phyloP scores from a whole-genome alignment of 1,140 invertebrate genomes.

The Drosophila nigromelanica region DNA sequence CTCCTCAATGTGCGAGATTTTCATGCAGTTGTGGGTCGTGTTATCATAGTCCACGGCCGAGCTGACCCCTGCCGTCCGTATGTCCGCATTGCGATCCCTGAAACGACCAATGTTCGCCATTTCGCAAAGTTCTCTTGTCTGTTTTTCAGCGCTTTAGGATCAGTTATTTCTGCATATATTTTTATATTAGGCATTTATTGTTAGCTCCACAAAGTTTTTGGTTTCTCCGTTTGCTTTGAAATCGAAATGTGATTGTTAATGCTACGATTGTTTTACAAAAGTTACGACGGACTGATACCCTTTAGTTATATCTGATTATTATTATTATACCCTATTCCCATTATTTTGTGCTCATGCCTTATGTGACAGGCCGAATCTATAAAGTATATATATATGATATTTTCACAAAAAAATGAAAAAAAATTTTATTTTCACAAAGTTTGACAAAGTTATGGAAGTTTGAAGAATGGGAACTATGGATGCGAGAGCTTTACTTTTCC shows the following conservation, averaged over 20 bases:
- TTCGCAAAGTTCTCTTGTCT: background rate
- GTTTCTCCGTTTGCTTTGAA: background rate
- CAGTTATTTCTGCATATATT: no score
- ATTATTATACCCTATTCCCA: no score
- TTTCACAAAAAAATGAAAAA: no score
- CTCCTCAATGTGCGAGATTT: constrained; percentile 42
- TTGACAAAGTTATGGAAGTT: no score
- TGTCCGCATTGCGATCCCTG: constrained; percentile 43
- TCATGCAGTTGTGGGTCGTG: constrained; percentile 19
- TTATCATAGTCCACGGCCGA: background rate
- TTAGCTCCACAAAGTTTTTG: constrained; percentile 7
- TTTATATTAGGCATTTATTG: constrained; percentile 4
- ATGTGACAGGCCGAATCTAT: no score
- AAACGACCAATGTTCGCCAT: constrained; percentile 50
- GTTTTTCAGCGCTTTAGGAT: no score
- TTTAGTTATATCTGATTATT: background rate
- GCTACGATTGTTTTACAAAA: background rate
- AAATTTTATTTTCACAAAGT: no score
- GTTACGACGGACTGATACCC: background rate
- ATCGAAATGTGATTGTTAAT: constrained; percentile 11
- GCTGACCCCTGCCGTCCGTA: constrained; percentile 41
- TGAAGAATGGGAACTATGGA: no score
- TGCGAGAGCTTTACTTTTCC: no score
- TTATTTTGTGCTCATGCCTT: no score
- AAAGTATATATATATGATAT: no score